phyloP scores from a whole-genome alignment of 2,113 vertebrate genomes.

The Vimba vimba region DNA sequence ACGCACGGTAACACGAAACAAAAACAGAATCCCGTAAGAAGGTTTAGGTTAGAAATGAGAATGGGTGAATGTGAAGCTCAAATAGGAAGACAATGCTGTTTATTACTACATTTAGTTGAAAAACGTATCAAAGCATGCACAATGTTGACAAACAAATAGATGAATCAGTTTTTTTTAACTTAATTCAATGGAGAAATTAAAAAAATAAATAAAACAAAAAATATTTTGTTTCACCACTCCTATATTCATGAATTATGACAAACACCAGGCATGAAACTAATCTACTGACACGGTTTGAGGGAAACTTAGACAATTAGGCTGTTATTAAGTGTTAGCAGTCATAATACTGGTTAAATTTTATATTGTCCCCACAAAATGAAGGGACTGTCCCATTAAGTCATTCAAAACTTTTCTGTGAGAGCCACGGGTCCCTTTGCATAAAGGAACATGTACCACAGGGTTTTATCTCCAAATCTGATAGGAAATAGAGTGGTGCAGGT shows the following conservation, averaged over 20 bases:
- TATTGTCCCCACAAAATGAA: no score
- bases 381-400: constrained; percentile 19
- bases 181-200: no score
- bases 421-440: background rate
- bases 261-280: background rate
- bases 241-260: no score
- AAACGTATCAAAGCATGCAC: background rate
- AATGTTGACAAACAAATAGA: background rate
- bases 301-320: background rate
- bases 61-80: background rate
- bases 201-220: no score
- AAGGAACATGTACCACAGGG: background rate
- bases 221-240: no score
- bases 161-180: no score
- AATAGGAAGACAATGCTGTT: background rate
- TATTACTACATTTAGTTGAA: no score
- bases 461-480: background rate
- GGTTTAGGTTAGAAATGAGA: background rate
- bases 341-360: no score
- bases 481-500: background rate
- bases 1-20: background rate
- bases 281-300: background rate
- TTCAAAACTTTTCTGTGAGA: constrained; percentile 15
- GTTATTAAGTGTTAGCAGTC: no score
- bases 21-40: background rate